phyloP scores from a whole-genome alignment of 2,888 invertebrate species.

The Phortica magna region DNA sequence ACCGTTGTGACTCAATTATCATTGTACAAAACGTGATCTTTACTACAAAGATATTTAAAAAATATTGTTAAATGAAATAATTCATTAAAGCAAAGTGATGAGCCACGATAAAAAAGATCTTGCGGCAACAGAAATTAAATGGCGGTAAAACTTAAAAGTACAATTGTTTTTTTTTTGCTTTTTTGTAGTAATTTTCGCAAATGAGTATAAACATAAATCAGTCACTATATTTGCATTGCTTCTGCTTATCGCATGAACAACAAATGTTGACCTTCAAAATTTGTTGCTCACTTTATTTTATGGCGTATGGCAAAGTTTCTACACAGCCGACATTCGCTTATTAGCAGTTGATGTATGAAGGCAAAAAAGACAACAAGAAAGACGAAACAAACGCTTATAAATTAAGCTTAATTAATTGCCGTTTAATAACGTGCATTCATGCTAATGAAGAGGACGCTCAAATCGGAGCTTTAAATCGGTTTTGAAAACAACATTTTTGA shows the following conservation, averaged over 20 bases:
- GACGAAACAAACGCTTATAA: slow-evolving; percentile 4
- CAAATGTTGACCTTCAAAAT: neutral
- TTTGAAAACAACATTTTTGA: too few relatives aligned
- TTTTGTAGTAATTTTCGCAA: neutral
- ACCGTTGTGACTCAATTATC: neutral
- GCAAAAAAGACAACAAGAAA: too few relatives aligned
- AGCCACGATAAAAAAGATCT: slow-evolving; percentile 1
- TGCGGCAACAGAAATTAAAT: neutral
- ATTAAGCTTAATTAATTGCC: slow-evolving; percentile 23
- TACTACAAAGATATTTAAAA: too few relatives aligned
- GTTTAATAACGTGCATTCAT: neutral
- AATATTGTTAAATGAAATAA: neutral
- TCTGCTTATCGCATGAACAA: neutral
- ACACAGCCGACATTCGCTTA: neutral
- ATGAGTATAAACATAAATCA: neutral
- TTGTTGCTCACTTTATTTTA: neutral
- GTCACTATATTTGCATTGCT: neutral
- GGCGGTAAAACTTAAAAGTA: slow-evolving; percentile 27
- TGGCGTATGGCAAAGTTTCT: neutral
- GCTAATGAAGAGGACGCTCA: neutral
- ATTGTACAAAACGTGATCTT: neutral
- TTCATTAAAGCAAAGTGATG: slow-evolving; percentile 22
- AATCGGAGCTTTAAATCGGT: neutral
- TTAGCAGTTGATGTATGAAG: slow-evolving; percentile 6
- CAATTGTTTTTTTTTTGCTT: neutral